These are phyloP conservation scores for Drosophila pseudoananassae DNA, from an alignment of 1,140 invertebrate species.

Conservation along the genomic window DNA sequence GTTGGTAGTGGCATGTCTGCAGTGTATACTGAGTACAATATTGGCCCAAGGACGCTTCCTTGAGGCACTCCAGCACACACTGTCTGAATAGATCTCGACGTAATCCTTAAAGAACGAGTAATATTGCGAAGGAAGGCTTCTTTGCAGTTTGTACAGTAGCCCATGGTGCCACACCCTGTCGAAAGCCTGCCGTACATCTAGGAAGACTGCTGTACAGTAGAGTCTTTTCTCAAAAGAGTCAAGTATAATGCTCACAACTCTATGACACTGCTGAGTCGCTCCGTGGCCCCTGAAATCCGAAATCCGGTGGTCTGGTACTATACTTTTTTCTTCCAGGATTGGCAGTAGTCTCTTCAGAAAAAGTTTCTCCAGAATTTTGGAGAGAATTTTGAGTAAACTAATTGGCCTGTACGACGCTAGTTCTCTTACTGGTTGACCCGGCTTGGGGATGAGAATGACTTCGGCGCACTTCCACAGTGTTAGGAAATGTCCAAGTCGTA, in stretches of 20 bases:
- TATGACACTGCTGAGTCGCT: too few species aligned
- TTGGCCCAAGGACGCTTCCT: neutral
- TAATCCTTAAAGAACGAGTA: neutral
- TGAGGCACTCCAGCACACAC: conserved; percentile 1
- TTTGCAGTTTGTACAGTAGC: conserved; percentile 1
- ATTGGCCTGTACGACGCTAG: too few species aligned
- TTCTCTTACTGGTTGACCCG: too few species aligned
- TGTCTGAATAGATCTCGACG: neutral
- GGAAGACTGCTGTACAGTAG: neutral
- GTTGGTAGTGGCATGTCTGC: neutral
- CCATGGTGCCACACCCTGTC: conserved; percentile 1
- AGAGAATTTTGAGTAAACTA: too few species aligned
- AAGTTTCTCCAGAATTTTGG: too few species aligned
- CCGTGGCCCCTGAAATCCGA: too few species aligned
- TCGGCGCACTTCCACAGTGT: neutral
- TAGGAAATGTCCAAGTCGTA: conserved; percentile 6
- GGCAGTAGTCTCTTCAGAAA: too few species aligned
- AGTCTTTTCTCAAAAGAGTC: neutral
- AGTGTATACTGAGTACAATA: conserved; percentile 2
- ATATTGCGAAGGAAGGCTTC: neutral
- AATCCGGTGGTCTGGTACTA: too few species aligned
- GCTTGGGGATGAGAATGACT: too few species aligned
- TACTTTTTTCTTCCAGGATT: too few species aligned
- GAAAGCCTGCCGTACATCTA: neutral
- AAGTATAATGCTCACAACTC: too few species aligned